These are phyloP conservation scores for Rhagonycha fulva DNA, from an alignment of 2,888 invertebrate genomes.

Conservation along the genomic window DNA sequence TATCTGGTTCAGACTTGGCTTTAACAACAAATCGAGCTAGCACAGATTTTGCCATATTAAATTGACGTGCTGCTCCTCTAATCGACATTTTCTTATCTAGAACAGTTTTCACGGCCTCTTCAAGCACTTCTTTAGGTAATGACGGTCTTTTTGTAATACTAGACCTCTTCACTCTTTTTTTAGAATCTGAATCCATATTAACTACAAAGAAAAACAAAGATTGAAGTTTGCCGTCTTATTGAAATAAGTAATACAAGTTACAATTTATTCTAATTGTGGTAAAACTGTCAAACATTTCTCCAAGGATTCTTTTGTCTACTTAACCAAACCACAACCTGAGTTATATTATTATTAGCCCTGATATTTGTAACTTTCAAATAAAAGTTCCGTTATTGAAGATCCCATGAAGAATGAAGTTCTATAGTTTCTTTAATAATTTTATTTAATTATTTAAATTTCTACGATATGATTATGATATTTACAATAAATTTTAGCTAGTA, in stretches of 20 bases:
- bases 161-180: not conserved
- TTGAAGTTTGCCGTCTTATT: not conserved
- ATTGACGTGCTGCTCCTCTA: not conserved
- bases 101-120: not conserved
- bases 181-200: not conserved
- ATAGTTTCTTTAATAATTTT: not conserved
- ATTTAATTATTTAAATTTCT: not conserved
- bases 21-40: not conserved
- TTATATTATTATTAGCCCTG: too few species aligned
- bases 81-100: not conserved
- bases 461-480: not conserved
- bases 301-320: too few species aligned
- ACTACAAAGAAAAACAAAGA: not conserved
- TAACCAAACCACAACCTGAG: too few species aligned
- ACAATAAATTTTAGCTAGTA: not conserved
- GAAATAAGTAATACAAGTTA: too few species aligned
- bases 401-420: not conserved
- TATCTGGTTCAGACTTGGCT: not conserved
- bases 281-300: too few species aligned
- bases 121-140: not conserved
- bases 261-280: not conserved
- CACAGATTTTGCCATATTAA: not conserved
- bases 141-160: not conserved
- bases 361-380: too few species aligned
- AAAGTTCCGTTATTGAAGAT: not conserved